Base-by-base conservation (phyloP, 2,888 invertebrate species). In the Lasioglossum figueresi region DNA sequence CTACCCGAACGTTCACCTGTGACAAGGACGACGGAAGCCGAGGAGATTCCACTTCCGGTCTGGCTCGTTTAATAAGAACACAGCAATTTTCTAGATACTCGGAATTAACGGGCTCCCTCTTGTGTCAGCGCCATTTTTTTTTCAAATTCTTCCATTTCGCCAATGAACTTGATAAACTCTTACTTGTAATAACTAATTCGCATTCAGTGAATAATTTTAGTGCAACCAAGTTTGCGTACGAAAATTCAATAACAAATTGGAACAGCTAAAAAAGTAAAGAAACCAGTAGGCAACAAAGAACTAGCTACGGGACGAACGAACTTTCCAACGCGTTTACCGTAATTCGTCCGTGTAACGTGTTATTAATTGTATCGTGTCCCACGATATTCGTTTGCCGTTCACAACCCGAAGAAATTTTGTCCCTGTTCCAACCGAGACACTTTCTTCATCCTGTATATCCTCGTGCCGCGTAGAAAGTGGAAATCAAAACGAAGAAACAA, bases 1-100 rank as follows among this genome's bases (percentile, higher is more conserved):
- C 88, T 85, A 91, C 86, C 90, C 88, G 90, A 83, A 78, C 91
- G 76, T 91, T 91, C 90, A 91, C 87, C 88, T 78, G 75, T 37
- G 66, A 74, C 86, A 91, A 91, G 90, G 86, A 88, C 90, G 87
- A 82, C 84, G 84, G 87, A 88, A 87, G 85, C 76, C 79, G 71
- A 5, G 52, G 73, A 79, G 78, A 84, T 76, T 80, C 77, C 77
- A 80, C 76, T 89, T 90, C 90, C 89, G 85, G 87, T 66, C 82
- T 78, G 10, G 52, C 72, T 74, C 56, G 76, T n/a, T 52, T 66
- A 66, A 66, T 10, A 23, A 56, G 27, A 76, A 74, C n/a, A 12
- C 16, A 72, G 40, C 71, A 59, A 19, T 77, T 81, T 76, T 43
- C 37, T 45, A 34, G 16, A 66, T 59, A n/a, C 37, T 19, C 14